A percentile compares a stretch with the other conserved stretches of the same genome.
These are phyloP conservation scores for Orchesella flavescens DNA, from an alignment of 2,888 invertebrate genomes.

Conservation along the genomic window DNA sequence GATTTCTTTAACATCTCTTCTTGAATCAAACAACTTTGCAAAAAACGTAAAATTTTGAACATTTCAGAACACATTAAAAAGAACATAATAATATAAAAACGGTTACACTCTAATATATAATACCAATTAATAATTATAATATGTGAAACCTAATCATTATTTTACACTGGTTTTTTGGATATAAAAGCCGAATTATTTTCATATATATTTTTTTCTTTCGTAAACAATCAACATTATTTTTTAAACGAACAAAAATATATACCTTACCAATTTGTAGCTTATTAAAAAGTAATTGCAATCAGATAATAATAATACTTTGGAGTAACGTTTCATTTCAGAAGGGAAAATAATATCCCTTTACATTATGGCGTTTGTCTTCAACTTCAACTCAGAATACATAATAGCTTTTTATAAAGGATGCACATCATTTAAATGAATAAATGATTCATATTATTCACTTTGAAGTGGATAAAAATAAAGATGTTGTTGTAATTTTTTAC, in stretches of 20 bases:
- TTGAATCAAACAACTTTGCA: constrained; percentile 2
- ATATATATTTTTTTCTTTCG: not conserved
- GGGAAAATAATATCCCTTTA: constrained; percentile 20
- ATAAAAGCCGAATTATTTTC: constrained; percentile 33
- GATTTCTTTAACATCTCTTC: constrained; percentile 38
- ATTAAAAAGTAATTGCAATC: constrained; percentile 54
- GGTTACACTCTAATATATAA: constrained; percentile 11
- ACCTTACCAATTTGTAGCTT: constrained; percentile 23
- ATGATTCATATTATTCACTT: not conserved
- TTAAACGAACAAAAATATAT: constrained; percentile 34
- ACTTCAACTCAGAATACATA: not conserved
- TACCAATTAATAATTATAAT: constrained; percentile 42
- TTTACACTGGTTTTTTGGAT: not conserved
- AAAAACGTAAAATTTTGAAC: constrained; percentile 33
- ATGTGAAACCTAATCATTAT: not conserved
- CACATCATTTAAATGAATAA: constrained; percentile 1
- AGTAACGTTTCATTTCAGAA: constrained; percentile 29
- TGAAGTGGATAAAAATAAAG: constrained; percentile 32
- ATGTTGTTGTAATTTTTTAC: constrained; percentile 38
- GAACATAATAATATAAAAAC: constrained; percentile 44
- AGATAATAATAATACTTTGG: constrained; percentile 51
- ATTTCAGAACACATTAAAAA: constrained; percentile 46
- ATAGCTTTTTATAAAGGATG: not conserved
- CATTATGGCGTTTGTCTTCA: not conserved
- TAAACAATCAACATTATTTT: not conserved